Evolutionary conservation across 2,797 vertebrate species (phyloP).

Genomic region (Spondyliosoma cantharus): DNA sequence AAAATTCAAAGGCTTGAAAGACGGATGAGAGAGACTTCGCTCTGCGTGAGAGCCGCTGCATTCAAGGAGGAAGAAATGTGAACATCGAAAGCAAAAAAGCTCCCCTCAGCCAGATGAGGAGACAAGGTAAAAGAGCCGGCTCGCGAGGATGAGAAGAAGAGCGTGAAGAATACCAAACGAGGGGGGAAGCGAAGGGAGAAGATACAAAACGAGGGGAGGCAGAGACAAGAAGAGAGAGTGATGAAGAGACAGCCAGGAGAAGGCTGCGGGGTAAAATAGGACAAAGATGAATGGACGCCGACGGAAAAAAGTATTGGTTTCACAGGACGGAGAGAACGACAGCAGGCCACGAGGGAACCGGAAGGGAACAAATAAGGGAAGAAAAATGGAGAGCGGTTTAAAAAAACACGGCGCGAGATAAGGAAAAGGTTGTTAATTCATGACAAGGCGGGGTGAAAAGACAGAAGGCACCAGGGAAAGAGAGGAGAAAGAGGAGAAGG

Average conservation of each 20-base stretch:
- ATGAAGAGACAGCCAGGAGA: slow-evolving; percentile 45
- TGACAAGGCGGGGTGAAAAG: slow-evolving; percentile 32
- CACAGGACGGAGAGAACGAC: slow-evolving; percentile 46
- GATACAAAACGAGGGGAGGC: neutral
- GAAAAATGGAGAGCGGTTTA: slow-evolving; percentile 42
- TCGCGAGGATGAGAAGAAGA: slow-evolving; percentile 33
- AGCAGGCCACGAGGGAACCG: slow-evolving; percentile 35
- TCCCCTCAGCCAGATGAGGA: slow-evolving; percentile 28
- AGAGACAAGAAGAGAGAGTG: slow-evolving; percentile 41
- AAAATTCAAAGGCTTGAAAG: slow-evolving; percentile 32
- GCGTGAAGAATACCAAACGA: slow-evolving; percentile 35
- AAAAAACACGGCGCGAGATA: slow-evolving; percentile 42
- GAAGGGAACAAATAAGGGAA: slow-evolving; percentile 54
- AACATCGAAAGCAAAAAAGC: slow-evolving; percentile 44
- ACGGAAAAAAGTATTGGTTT: slow-evolving; percentile 61
- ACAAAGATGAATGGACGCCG: slow-evolving; percentile 63
- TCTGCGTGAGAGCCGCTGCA: slow-evolving; percentile 28
- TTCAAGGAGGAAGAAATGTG: slow-evolving; percentile 16
- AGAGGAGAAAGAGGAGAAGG: slow-evolving; percentile 9
- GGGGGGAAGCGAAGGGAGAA: slow-evolving; percentile 13
- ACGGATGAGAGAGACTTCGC: slow-evolving; percentile 40
- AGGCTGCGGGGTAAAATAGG: slow-evolving; percentile 59
- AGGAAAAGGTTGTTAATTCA: slow-evolving; percentile 63
- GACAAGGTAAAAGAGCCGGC: slow-evolving; percentile 24
- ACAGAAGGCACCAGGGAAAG: slow-evolving; percentile 21